Evolutionary conservation across 2,113 vertebrate species (phyloP).

Genomic region (Toxotes jaculatrix): DNA sequence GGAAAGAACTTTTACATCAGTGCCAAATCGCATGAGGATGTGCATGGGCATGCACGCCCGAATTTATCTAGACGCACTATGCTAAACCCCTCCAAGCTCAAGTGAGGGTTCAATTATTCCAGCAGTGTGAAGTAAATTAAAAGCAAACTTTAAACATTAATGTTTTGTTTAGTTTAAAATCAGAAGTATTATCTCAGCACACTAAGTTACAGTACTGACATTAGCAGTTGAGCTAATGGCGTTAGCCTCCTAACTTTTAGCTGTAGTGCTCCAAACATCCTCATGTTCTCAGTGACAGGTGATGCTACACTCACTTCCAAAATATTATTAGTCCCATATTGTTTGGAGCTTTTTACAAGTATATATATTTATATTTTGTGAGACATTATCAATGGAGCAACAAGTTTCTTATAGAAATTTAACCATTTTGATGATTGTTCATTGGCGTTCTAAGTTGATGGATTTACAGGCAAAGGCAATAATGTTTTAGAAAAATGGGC

Average conservation of each 20-base stretch:
- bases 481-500: slow-evolving; percentile 62
- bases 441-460: slow-evolving; percentile 52
- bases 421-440: slow-evolving; percentile 62
- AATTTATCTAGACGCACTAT: slow-evolving; percentile 61
- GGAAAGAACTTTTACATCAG: slow-evolving; percentile 74
- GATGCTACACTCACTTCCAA: slow-evolving; percentile 43
- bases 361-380: slow-evolving; percentile 72
- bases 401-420: slow-evolving; percentile 65
- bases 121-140: slow-evolving; percentile 54
- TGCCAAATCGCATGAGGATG: slow-evolving; percentile 84
- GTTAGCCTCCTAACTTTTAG: slow-evolving; percentile 53
- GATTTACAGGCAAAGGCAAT: slow-evolving; percentile 73
- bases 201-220: slow-evolving; percentile 27
- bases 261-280: slow-evolving; percentile 49
- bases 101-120: slow-evolving; percentile 50
- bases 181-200: slow-evolving; percentile 45
- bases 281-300: slow-evolving; percentile 41
- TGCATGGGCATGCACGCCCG: slow-evolving; percentile 73
- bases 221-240: slow-evolving; percentile 55
- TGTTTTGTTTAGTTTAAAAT: slow-evolving; percentile 33
- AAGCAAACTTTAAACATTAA: slow-evolving; percentile 30
- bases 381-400: slow-evolving; percentile 59
- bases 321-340: slow-evolving; percentile 53
- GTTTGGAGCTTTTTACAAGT: slow-evolving; percentile 74
- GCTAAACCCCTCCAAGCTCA: slow-evolving; percentile 47